A percentile compares a stretch with the other conserved stretches of the same genome.
These are phyloP conservation scores for Platerodrilus igneus DNA, from an alignment of 2,888 invertebrate genomes.

Conservation along the genomic window DNA sequence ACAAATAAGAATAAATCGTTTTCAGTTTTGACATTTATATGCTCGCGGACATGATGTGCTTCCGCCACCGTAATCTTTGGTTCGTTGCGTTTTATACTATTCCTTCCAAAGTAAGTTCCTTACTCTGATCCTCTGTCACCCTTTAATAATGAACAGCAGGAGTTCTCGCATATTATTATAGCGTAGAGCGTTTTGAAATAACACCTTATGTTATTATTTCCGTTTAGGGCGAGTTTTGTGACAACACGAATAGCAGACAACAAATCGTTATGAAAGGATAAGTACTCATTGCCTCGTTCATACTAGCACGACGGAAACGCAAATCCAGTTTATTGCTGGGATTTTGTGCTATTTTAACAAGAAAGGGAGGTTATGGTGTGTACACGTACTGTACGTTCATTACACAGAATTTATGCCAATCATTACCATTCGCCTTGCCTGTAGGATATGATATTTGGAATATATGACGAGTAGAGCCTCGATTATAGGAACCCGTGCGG, in stretches of 20 bases:
- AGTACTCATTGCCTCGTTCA: constrained; percentile 29
- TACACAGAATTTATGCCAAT: constrained; percentile 50
- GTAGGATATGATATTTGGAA: constrained; percentile 45
- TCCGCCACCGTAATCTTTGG: constrained; percentile 17
- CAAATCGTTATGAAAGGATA: constrained; percentile 36
- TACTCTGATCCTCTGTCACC: constrained; percentile 20
- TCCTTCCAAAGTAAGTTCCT: constrained; percentile 19
- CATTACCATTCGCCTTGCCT: constrained; percentile 49
- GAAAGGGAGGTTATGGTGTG: constrained; percentile 14
- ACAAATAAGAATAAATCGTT: constrained; percentile 31
- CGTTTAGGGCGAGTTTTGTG: constrained; percentile 24
- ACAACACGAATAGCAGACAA: constrained; percentile 34
- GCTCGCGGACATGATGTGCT: constrained; percentile 18
- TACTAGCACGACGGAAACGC: constrained; percentile 32
- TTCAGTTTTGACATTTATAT: constrained; percentile 17
- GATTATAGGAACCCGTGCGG: constrained; percentile 41
- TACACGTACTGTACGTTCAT: constrained; percentile 43
- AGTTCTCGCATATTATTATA: constrained; percentile 9
- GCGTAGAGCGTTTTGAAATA: constrained; percentile 1
- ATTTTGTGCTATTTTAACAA: constrained; percentile 26
- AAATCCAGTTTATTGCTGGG: constrained; percentile 32
- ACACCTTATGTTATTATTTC: too few species aligned
- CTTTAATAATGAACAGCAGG: constrained; percentile 17
- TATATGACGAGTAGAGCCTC: constrained; percentile 34
- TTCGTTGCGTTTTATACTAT: constrained; percentile 19